Base-by-base conservation (phyloP, 2,888 invertebrate species). In the Galerucella calmariensis region DNA sequence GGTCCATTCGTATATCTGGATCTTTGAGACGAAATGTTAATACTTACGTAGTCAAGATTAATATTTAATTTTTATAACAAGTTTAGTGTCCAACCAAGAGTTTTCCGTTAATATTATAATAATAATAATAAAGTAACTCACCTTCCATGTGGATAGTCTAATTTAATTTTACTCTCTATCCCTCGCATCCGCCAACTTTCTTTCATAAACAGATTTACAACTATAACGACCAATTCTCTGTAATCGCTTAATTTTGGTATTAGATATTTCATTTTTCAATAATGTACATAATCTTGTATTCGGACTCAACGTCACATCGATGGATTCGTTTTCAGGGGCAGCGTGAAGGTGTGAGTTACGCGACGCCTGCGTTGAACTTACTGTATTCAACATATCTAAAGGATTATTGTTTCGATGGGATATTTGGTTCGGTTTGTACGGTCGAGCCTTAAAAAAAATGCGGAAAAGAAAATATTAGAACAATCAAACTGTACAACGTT, bases 171-270 rank as follows among this genome's bases (percentile, higher is more conserved):
- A 61, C 35, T 68, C 68, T 46, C 69, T 51, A 27, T 70, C 69
- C 53, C 69, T 62, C n/a, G 61, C 16, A 11, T 70, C 63, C 35
- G 10, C 8, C 5, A 62, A 53, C 16, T 71, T 80, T 74, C 78
- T 78, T 82, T 84, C 85, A 79, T 80, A 83, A 82, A 83, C 76
- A 82, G 86, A 86, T 83, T 86, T 84, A 80, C 82, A 84, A 82
- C 85, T 86, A 75, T 83, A 84, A 73, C 78, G 75, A 66, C 82
- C 81, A 46, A 80, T 70, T 69, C 83, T 82, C 73, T 79, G 82
- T 56, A 86, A 81, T 9, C 87, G 80, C 78, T 86, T 86, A 63
- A 86, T 81, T 73, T 81, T 71, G 9, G 59, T 80, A 75, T 83
- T 78, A 79, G 82, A 79, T 35, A 79, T 79, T 56, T 83, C 84